These are phyloP conservation scores for Drosophila rubida DNA, from an alignment of 2,888 invertebrate genomes.

Conservation along the genomic window DNA sequence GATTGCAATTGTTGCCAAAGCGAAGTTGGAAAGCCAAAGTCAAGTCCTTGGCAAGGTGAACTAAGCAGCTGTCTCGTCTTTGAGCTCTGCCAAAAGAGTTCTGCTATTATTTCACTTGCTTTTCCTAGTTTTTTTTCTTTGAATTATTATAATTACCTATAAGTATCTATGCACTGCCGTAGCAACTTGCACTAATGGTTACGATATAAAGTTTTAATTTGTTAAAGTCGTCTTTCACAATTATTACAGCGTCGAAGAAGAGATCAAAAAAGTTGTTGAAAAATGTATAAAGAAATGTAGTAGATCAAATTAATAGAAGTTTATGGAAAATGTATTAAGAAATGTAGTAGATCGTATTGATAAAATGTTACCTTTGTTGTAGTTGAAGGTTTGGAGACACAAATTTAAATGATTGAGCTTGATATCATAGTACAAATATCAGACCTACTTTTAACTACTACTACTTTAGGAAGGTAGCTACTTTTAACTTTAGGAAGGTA, in stretches of 20 bases:
- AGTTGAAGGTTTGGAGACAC: too few species aligned
- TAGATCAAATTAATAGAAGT: too few species aligned
- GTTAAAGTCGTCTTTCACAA: neutral
- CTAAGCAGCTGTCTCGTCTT: constrained; percentile 23
- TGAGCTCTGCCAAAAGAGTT: constrained; percentile 38
- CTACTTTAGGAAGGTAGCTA: too few species aligned
- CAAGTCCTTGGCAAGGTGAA: constrained; percentile 41
- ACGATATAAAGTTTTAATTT: neutral
- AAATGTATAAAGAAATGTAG: neutral
- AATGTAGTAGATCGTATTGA: too few species aligned
- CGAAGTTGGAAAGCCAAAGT: constrained; percentile 38
- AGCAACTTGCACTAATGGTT: neutral
- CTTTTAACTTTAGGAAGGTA: too few species aligned
- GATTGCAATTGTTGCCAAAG: constrained; percentile 54
- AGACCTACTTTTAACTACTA: too few species aligned
- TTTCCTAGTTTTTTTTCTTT: neutral
- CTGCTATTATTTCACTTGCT: constrained; percentile 5
- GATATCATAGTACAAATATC: too few species aligned
- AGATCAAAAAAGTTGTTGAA: neutral
- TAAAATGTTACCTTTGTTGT: neutral
- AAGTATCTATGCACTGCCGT: neutral
- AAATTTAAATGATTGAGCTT: too few species aligned
- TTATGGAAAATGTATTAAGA: too few species aligned
- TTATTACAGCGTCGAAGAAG: neutral
- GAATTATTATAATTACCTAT: neutral